Percentiles rank a stretch among this genome's conserved stretches.
These are phyloP conservation scores for Psettodes erumei DNA, from an alignment of 2,113 vertebrate genomes.

Conservation along the genomic window DNA sequence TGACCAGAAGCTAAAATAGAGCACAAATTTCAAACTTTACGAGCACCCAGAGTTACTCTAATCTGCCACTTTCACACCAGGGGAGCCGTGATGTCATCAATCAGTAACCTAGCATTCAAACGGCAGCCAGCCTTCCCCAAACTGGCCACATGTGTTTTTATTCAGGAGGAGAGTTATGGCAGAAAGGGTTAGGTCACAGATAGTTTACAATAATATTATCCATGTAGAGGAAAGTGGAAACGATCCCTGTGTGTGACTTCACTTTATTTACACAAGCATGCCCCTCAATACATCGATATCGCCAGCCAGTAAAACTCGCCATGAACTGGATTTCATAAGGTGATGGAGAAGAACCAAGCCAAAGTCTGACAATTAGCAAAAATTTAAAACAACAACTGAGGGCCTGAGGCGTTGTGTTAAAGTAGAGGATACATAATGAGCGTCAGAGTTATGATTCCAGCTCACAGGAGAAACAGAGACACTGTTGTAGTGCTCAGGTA, in stretches of 20 bases:
- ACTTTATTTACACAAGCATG: slow-evolving; percentile 77
- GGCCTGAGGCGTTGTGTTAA: slow-evolving; percentile 74
- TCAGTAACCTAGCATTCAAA: slow-evolving; percentile 43
- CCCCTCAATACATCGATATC: slow-evolving; percentile 74
- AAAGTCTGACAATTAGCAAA: slow-evolving; percentile 78
- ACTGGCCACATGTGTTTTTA: slow-evolving; percentile 76
- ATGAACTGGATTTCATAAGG: slow-evolving; percentile 73
- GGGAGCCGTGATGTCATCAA: slow-evolving; percentile 71
- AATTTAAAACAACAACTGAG: slow-evolving; percentile 77
- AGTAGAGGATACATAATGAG: slow-evolving; percentile 71
- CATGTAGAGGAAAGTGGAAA: slow-evolving; percentile 78
- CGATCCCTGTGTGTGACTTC: slow-evolving; percentile 75
- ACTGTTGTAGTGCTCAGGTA: slow-evolving; percentile 54
- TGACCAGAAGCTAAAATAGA: slow-evolving; percentile 51
- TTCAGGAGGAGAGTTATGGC: slow-evolving; percentile 73
- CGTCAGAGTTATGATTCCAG: slow-evolving; percentile 72
- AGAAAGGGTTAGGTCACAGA: slow-evolving; percentile 76
- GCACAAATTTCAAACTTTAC: slow-evolving; percentile 48
- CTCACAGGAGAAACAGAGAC: slow-evolving; percentile 71
- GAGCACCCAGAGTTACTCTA: slow-evolving; percentile 46
- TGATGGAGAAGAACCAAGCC: slow-evolving; percentile 75
- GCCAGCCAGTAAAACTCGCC: slow-evolving; percentile 60
- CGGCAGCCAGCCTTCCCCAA: slow-evolving; percentile 45
- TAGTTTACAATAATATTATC: slow-evolving; percentile 82
- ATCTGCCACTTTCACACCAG: slow-evolving; percentile 66